Percentiles rank a stretch among this genome's conserved stretches.
These are phyloP conservation scores for Cliona cf. orientalis DNA, from an alignment of 37 sponge, comb jelly and placozoan species.

Conservation along the genomic window DNA sequence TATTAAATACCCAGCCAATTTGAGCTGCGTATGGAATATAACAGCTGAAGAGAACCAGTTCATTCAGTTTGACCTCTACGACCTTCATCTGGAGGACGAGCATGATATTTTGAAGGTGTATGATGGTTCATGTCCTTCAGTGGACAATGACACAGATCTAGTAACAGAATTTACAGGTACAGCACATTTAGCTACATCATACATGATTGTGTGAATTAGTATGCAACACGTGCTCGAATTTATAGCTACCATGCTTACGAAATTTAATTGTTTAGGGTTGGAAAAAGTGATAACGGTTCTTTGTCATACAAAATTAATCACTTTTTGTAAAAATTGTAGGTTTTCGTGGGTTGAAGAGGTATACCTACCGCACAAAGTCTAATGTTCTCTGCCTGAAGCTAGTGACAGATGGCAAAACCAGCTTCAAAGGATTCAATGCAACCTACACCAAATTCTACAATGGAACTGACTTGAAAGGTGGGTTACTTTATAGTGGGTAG, in stretches of 20 bases:
- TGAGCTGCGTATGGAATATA: slow-evolving; percentile 50
- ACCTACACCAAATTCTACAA: slow-evolving; percentile 47
- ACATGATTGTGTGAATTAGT: no score
- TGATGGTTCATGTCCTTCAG: slow-evolving; percentile 22
- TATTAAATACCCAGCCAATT: slow-evolving; percentile 29
- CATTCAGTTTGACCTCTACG: slow-evolving; percentile 20
- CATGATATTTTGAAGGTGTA: slow-evolving; percentile 37
- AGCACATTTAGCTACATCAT: no score
- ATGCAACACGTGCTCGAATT: no score
- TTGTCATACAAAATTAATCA: no score
- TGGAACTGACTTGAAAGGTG: slow-evolving; percentile 34
- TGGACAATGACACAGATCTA: not conserved
- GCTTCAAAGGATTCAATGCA: slow-evolving; percentile 33
- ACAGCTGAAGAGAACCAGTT: not conserved
- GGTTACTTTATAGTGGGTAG: no score
- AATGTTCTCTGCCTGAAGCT: slow-evolving; percentile 6
- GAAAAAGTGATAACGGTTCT: no score
- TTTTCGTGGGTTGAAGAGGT: not conserved
- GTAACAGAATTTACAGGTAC: slow-evolving; percentile 30
- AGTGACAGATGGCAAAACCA: slow-evolving; percentile 3
- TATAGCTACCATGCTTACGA: no score
- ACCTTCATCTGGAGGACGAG: slow-evolving; percentile 6
- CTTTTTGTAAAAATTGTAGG: no score
- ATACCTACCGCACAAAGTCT: not conserved
- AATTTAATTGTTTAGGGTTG: no score